Evolutionary conservation across 2,888 invertebrate species (phyloP), one percentile per base, ranked within the genome.

Genomic region (Nephrotoma appendiculata): DNA sequence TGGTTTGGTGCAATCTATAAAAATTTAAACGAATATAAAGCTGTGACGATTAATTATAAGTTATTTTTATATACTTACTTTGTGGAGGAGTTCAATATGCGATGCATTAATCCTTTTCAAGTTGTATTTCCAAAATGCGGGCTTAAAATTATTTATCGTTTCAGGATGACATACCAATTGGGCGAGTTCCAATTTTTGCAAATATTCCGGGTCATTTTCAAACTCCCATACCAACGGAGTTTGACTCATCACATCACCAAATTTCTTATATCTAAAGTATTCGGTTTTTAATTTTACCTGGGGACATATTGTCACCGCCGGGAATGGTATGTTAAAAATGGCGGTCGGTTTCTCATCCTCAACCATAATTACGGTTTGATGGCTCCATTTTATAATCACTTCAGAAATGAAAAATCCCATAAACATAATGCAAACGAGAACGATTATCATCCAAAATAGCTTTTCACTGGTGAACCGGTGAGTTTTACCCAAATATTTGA

Each of bases 351-450:
- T 94, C 90, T 94, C 94, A 3, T 94, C 94, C 89, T 95, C 95
- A 88, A 94, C 95, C 12, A 95, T 95, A 89, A 95, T 95, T 0
- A 95, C 95, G 0, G 95, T 95, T 89, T 94, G 94, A 88, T 93
- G 93, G 87, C 94, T 93, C 95, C 95, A 95, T 90, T 95, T 95
- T 88, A 93, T 92, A 93, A 94, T 95, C 5, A 95, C 93, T 89
- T 95, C 93, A 87, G 92, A 91, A 45, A 95, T 95, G 6, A 95
- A 91, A 57, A 92, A 92, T 85, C 92, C 90, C 89, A 95, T 95
- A 15, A 94, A 92, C 86, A 93, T 92, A 4, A 95, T 93, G 57
- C 94, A 94, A 85, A 94, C 92, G 1, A 92, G 90, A 88, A 93
- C 93, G 88, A 94, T 93, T 86, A 93, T 91, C n/a, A 94, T 90